Conservation (phyloP, 2,797 vertebrate genomes). For the Graptemys geographica region DNA sequence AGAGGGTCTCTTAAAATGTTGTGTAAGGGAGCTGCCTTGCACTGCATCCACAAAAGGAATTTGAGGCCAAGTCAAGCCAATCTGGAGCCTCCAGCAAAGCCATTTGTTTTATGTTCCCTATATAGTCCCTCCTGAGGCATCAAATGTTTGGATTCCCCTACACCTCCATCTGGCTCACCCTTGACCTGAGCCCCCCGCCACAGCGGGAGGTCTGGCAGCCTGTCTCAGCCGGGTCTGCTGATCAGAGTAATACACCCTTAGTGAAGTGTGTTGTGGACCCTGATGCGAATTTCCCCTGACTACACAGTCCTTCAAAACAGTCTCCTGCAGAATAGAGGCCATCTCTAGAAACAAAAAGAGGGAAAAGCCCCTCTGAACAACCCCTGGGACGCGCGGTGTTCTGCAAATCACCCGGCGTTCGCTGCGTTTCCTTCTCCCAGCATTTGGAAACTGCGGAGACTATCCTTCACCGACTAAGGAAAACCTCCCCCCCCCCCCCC, state of each 20-base stretch:
- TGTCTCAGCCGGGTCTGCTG: neutral
- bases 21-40: neutral
- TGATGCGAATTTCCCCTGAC: neutral
- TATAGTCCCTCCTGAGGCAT: neutral
- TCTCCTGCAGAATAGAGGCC: neutral
- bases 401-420: neutral
- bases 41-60: neutral
- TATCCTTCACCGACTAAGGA: neutral
- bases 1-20: neutral
- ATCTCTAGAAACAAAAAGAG: neutral
- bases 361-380: neutral
- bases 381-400: neutral
- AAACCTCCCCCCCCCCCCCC: neutral
- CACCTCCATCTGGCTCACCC: neutral
- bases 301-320: neutral
- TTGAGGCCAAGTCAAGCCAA: neutral
- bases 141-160: neutral
- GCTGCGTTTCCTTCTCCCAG: neutral
- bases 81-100: neutral
- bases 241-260: neutral
- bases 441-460: neutral
- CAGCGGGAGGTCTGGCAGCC: neutral
- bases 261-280: neutral
- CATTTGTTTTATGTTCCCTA: neutral
- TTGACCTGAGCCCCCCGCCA: neutral